phyloP scores from a whole-genome alignment of 1,140 invertebrate species.

The Nebria ingens region DNA sequence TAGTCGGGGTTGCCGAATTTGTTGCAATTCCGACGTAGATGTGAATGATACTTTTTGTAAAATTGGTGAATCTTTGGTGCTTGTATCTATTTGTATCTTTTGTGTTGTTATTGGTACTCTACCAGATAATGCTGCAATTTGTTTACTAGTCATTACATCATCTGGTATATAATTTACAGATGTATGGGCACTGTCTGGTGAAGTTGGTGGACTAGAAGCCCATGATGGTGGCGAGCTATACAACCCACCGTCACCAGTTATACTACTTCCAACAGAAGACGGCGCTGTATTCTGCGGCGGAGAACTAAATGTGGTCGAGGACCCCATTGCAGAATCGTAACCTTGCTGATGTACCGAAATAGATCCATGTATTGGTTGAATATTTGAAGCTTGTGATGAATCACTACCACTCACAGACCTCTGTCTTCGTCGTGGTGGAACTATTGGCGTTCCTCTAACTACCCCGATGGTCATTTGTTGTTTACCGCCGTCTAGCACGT shows the following conservation, averaged over 20 bases:
- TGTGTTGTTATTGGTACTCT: constrained; percentile 13
- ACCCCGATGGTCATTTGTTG: constrained; percentile 30
- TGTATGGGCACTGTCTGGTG: constrained; percentile 40
- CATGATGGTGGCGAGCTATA: constrained; percentile 48
- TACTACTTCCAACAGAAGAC: constrained; percentile 29
- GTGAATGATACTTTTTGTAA: constrained; percentile 48
- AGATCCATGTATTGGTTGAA: constrained; percentile 37
- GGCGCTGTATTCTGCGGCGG: constrained; percentile 37
- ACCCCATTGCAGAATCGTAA: constrained; percentile 48
- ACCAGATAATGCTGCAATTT: constrained; percentile 18
- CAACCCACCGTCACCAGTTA: constrained; percentile 29
- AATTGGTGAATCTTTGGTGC: constrained; percentile 24
- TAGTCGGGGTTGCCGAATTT: constrained; percentile 35
- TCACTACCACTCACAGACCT: constrained; percentile 38
- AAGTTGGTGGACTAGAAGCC: constrained; percentile 47
- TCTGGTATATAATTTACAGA: constrained; percentile 46
- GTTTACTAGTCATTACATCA: constrained; percentile 19
- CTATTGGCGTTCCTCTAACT: constrained; percentile 19
- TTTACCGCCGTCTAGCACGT: constrained; percentile 17
- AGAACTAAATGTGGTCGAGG: constrained; percentile 42
- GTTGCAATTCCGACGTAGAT: constrained; percentile 42
- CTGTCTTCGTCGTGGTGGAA: constrained; percentile 26
- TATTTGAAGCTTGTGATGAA: constrained; percentile 33
- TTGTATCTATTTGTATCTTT: constrained; percentile 11
- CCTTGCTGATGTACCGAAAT: constrained; percentile 33